Evolutionary conservation across 2,113 vertebrate species (phyloP).

Genomic region (Amia ocellicauda): DNA sequence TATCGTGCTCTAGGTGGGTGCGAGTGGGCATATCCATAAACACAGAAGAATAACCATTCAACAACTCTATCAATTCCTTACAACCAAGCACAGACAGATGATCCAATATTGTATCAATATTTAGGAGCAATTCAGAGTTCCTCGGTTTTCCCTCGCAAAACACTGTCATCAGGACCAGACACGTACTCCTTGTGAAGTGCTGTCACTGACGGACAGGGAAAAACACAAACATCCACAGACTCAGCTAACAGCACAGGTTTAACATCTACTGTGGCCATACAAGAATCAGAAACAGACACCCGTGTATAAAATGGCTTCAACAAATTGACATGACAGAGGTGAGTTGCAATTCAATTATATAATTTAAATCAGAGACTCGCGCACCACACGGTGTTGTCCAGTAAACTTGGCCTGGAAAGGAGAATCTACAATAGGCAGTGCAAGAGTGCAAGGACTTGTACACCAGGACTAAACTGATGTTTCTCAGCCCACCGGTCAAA

Average conservation of each 20-base stretch:
- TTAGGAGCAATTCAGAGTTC: conserved; percentile 12
- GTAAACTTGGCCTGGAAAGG: not conserved
- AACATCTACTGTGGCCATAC: not conserved
- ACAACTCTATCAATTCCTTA: not conserved
- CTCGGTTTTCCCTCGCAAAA: conserved; percentile 1
- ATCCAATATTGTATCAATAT: not conserved
- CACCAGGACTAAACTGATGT: not conserved
- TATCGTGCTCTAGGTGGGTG: conserved; percentile 12
- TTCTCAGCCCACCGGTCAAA: not conserved
- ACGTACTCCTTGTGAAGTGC: not conserved
- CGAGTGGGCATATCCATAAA: too few species aligned
- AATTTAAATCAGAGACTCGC: not conserved
- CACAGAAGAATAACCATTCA: not conserved
- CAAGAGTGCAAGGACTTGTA: conserved; percentile 10
- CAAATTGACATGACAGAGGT: conserved; percentile 11
- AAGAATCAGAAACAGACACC: not conserved
- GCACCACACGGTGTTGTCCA: not conserved
- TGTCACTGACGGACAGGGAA: not conserved
- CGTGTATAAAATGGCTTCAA: too few species aligned
- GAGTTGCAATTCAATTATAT: not conserved
- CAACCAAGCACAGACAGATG: not conserved
- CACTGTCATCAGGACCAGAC: not conserved
- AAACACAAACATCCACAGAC: too few species aligned
- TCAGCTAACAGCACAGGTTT: too few species aligned
- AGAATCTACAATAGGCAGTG: not conserved